These are phyloP conservation scores for Bruchidius siliquastri DNA, from an alignment of 2,888 invertebrate species.

Conservation along the genomic window DNA sequence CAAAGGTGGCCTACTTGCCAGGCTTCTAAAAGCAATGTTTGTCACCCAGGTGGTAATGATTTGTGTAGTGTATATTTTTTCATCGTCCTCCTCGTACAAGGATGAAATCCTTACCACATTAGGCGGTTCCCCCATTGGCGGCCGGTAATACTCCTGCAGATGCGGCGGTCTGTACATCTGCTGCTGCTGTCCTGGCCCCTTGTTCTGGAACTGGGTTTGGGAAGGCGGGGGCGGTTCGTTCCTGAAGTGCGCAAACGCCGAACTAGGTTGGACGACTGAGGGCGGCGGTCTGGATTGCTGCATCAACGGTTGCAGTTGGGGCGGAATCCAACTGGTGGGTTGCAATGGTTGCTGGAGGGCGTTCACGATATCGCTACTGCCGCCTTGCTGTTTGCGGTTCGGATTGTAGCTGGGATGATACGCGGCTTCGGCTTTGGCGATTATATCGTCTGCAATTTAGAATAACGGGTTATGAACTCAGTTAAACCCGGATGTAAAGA, in stretches of 20 bases:
- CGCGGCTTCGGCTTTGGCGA: neutral
- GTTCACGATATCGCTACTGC: neutral
- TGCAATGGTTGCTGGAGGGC: neutral
- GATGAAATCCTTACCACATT: neutral
- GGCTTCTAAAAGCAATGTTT: too few species aligned
- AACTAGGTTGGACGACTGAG: slow-evolving; percentile 3
- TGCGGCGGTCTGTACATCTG: neutral
- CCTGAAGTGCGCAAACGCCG: slow-evolving; percentile 13
- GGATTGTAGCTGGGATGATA: neutral
- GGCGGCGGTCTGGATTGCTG: neutral
- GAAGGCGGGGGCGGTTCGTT: neutral
- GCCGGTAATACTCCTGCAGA: neutral
- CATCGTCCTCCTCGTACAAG: neutral
- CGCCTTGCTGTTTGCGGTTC: neutral
- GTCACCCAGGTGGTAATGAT: too few species aligned
- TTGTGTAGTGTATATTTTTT: too few species aligned
- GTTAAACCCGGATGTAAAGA: too few species aligned
- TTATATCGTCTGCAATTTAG: neutral
- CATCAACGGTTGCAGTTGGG: neutral
- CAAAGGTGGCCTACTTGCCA: too few species aligned
- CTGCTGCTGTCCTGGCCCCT: neutral
- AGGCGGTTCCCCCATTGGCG: neutral
- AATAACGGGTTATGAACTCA: neutral
- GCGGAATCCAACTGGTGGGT: neutral
- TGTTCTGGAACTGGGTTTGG: neutral